Base-by-base conservation (phyloP, 2,113 vertebrate genomes). In the Marcusenius ussheri region DNA sequence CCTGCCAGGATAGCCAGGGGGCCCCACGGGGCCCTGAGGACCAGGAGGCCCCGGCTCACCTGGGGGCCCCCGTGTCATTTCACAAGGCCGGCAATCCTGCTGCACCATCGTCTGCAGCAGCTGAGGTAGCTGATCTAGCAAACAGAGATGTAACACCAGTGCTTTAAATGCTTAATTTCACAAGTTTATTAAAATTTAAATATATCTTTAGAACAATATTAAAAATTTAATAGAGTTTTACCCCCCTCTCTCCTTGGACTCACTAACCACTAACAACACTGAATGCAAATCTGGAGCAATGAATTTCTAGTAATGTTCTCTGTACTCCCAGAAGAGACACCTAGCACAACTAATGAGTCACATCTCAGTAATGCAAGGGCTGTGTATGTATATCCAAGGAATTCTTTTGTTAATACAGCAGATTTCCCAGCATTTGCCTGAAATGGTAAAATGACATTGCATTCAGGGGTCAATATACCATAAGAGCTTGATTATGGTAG, bases 41-140 rank as follows among this genome's bases (percentile, higher is more conserved):
- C 96, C 96, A 9, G 93, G 94, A 77, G 92, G 51, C 90, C 96
- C 96, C 4, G 93, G 93, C 53, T 93, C 77, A 21, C 96, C 96
- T 0, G 95, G 95, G 9, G 94, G 90, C 5, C 96, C 96, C 92
- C 95, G 95, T 27, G 93, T 66, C 15, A 88, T 93, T 70, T 94
- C 93, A 91, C 96, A 96, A 13, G 93, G 87, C 80, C 94, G 94
- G 90, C 96, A 96, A 9, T 35, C 89, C 1, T 88, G 90, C 47
- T 93, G 93, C 2, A 89, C 91, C 91, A 96, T 92, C 1, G 88
- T 91, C 91, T 95, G 96, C 83, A 96, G 94, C 42, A 97, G 47
- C 13, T 93, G 93, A 84, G 95, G 94, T 27, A 97, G 93, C 89
- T 97, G 95, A 89, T 93, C 95, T 96, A 90, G 42, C 31, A 39